Evolutionary conservation across 2,888 invertebrate genomes (phyloP).

Genomic region (Mesorhabditis belari): DNA sequence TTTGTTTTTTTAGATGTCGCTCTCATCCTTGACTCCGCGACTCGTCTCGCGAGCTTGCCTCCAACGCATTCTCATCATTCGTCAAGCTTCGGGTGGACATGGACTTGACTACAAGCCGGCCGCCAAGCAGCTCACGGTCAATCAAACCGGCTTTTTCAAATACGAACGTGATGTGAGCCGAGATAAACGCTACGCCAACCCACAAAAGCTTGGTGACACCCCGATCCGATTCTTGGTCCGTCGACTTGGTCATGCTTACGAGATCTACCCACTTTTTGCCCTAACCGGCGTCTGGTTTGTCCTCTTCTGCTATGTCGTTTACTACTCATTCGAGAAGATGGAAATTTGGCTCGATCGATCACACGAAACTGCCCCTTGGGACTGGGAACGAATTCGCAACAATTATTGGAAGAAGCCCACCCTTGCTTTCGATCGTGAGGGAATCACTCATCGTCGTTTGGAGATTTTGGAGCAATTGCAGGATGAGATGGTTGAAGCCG

Average conservation of each 20-base stretch:
- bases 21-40: slow-evolving; percentile 38
- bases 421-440: slow-evolving; percentile 36
- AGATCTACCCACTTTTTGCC: slow-evolving; percentile 42
- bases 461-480: slow-evolving; percentile 44
- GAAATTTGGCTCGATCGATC: slow-evolving; percentile 49
- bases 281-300: slow-evolving; percentile 36
- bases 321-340: slow-evolving; percentile 39
- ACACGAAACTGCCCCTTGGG: slow-evolving; percentile 43
- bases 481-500: slow-evolving; percentile 39
- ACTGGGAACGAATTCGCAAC: slow-evolving; percentile 46
- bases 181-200: slow-evolving; percentile 38
- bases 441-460: slow-evolving; percentile 42
- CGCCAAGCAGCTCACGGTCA: slow-evolving; percentile 4
- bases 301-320: slow-evolving; percentile 37
- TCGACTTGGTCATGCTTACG: slow-evolving; percentile 43
- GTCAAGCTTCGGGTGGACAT: slow-evolving; percentile 16
- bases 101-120: slow-evolving; percentile 10
- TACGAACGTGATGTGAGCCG: slow-evolving; percentile 46
- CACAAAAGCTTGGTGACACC: slow-evolving; percentile 45
- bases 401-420: slow-evolving; percentile 48
- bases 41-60: slow-evolving; percentile 25
- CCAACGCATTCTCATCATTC: slow-evolving; percentile 24
- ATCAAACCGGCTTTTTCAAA: slow-evolving; percentile 36
- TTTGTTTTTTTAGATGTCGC: slow-evolving; percentile 34
- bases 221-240: slow-evolving; percentile 41